These are phyloP conservation scores for Mesorhabditis sp. DNA, from an alignment of 2,888 invertebrate genomes.

Conservation along the genomic window DNA sequence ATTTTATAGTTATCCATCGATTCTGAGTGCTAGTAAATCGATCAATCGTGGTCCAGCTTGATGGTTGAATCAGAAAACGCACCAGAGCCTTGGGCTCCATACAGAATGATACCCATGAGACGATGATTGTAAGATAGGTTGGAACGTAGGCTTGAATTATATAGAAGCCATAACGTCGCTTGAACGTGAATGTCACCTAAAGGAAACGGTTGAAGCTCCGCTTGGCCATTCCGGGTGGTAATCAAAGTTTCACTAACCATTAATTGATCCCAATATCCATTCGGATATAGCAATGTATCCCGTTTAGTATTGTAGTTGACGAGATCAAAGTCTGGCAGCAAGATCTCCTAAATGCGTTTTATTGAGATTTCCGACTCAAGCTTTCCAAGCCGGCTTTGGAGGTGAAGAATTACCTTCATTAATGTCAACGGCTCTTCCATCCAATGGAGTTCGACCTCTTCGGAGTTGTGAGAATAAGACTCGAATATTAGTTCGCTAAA, in stretches of 20 bases:
- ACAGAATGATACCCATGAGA: slow-evolving; percentile 57
- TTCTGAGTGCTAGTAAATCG: too few relatives aligned
- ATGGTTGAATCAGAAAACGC: background rate
- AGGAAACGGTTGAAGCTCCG: slow-evolving; percentile 15
- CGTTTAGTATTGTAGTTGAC: slow-evolving; percentile 47
- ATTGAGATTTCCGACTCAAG: background rate
- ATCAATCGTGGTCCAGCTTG: too few relatives aligned
- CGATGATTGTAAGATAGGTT: slow-evolving; percentile 54
- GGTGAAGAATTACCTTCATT: slow-evolving; percentile 35
- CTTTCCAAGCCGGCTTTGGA: background rate
- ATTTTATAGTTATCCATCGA: too few relatives aligned
- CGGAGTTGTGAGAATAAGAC: slow-evolving; percentile 56
- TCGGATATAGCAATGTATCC: slow-evolving; percentile 46
- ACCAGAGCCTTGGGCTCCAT: slow-evolving; percentile 57
- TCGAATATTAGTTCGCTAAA: slow-evolving; percentile 53
- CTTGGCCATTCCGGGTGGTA: background rate
- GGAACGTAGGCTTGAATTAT: slow-evolving; percentile 58
- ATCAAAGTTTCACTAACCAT: slow-evolving; percentile 20
- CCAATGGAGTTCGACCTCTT: slow-evolving; percentile 54
- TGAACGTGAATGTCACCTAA: slow-evolving; percentile 55
- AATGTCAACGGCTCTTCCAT: slow-evolving; percentile 56
- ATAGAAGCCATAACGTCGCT: slow-evolving; percentile 57
- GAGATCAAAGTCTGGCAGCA: slow-evolving; percentile 57
- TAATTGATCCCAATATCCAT: slow-evolving; percentile 49
- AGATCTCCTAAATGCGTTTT: slow-evolving; percentile 27